Evolutionary conservation across 2,797 vertebrate genomes (phyloP), one percentile per base, ranked within the genome.

Genomic region (Tadarida brasiliensis): DNA sequence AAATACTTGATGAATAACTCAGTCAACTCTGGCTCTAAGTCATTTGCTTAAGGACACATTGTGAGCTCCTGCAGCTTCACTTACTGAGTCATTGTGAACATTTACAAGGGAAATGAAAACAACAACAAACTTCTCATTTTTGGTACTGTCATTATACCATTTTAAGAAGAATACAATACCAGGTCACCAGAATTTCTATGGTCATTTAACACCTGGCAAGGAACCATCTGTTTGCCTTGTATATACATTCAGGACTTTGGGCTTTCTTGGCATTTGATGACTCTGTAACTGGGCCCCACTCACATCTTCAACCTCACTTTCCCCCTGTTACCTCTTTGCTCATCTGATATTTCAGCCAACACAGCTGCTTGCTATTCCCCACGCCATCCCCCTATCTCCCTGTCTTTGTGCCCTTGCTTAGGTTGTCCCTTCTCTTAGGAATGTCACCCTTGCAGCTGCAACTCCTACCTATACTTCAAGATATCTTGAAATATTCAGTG

Each of bases 391-490:
- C 20, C 1, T 2, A 1, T 44, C 35, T 74, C 76, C n/a, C 9
- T 5, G 39, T 4, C 33, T 35, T 78, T 83, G 8, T n/a, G n/a
- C 12, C n/a, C 54, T 76, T 83, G 56, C 22, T 84, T 14, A 59
- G 17, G 6, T 54, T 54, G 12, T 49, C 30, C 7, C 24, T 65
- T 22, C 78, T 86, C 19, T 51, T 88, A 67, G 30, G 35, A 94
- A 68, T 70, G 39, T 20, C 24, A 88, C 70, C 22, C 57, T 59
- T 30, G 15, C 15, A 56, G 28, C 63, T 71, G 39, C 28, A 78
- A 90, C 78, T 82, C 20, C 12, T 67, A 33, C n/a, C 59, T 92
- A 74, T 78, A 76, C 76, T 91, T 94, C 61, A 67, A 94, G 33
- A 11, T 57, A 59, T 35, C 76, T 70, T 73, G 35, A 94, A 95